Evolutionary conservation across 1,140 invertebrate species (phyloP).

Genomic region (Dolichoris vasculosae): DNA sequence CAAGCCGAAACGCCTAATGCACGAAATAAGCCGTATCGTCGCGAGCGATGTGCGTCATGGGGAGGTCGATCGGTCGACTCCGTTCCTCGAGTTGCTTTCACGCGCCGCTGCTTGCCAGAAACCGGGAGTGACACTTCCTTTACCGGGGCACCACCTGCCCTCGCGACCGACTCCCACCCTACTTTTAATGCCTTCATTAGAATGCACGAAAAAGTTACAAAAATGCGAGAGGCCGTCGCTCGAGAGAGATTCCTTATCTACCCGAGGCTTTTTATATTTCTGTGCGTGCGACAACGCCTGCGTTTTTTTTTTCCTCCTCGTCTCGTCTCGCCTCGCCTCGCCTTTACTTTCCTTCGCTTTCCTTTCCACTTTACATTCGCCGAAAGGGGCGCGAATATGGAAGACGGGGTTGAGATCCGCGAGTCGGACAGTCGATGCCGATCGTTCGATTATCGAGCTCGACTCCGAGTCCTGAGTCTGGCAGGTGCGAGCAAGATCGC

Average conservation of each 20-base stretch:
- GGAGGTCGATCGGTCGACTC: not conserved
- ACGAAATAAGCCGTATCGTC: not conserved
- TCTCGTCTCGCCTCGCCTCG: too few species aligned
- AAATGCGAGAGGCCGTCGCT: not conserved
- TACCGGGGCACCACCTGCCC: constrained; percentile 27
- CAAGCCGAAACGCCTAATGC: not conserved
- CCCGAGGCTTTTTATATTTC: not conserved
- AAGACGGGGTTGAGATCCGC: too few species aligned
- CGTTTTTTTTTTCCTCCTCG: too few species aligned
- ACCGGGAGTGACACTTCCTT: constrained; percentile 48
- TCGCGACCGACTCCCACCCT: not conserved
- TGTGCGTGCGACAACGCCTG: not conserved
- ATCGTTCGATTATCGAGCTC: not conserved
- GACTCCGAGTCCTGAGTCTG: too few species aligned
- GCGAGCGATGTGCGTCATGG: not conserved
- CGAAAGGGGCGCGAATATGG: too few species aligned
- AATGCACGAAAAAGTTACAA: constrained; percentile 45
- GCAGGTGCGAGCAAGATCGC: not conserved
- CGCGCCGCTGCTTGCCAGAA: constrained; percentile 15
- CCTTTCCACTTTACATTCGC: too few species aligned
- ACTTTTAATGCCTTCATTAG: constrained; percentile 39
- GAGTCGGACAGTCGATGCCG: not conserved
- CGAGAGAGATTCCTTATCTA: constrained; percentile 27
- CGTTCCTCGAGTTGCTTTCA: not conserved
- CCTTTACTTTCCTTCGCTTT: too few species aligned